Percentiles rank a stretch among this genome's conserved stretches.
Conservation (phyloP, 2,113 vertebrate genomes). For the Baryphthengus martii region DNA sequence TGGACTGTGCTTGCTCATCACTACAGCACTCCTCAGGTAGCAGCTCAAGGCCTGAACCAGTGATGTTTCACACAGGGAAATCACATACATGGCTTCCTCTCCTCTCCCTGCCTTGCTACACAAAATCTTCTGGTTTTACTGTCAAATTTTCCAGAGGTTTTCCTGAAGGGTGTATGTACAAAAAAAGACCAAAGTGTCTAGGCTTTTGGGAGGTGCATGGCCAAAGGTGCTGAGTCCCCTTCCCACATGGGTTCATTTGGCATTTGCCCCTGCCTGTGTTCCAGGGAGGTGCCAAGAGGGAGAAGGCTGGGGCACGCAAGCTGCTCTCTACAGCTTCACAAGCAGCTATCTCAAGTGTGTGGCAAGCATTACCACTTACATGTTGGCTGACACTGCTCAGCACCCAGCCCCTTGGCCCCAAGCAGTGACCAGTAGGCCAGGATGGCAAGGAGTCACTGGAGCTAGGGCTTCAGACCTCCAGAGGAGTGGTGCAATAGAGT, state of each 20-base stretch:
- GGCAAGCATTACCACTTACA: accelerated
- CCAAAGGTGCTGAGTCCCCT: not conserved
- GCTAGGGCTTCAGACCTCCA: not conserved
- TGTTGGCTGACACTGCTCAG: not conserved
- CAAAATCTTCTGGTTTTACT: not conserved
- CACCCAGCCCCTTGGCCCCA: not conserved
- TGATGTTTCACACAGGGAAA: not conserved
- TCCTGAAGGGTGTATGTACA: not conserved
- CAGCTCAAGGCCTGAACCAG: not conserved
- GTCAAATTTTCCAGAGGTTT: not conserved
- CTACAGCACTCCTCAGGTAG: not conserved
- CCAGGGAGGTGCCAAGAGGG: not conserved
- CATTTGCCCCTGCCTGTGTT: not conserved
- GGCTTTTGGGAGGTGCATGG: not conserved
- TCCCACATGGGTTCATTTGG: not conserved
- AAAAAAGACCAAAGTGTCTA: not conserved
- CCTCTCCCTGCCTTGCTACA: not conserved
- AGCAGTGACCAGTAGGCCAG: accelerated
- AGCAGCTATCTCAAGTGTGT: not conserved
- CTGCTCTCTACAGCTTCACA: not conserved
- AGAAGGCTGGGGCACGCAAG: not conserved
- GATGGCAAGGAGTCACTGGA: accelerated
- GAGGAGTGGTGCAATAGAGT: not conserved
- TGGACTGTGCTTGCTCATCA: not conserved
- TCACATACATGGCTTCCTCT: accelerated